These are phyloP conservation scores for Tapera naevia DNA, from an alignment of 2,797 vertebrate genomes.

Conservation along the genomic window DNA sequence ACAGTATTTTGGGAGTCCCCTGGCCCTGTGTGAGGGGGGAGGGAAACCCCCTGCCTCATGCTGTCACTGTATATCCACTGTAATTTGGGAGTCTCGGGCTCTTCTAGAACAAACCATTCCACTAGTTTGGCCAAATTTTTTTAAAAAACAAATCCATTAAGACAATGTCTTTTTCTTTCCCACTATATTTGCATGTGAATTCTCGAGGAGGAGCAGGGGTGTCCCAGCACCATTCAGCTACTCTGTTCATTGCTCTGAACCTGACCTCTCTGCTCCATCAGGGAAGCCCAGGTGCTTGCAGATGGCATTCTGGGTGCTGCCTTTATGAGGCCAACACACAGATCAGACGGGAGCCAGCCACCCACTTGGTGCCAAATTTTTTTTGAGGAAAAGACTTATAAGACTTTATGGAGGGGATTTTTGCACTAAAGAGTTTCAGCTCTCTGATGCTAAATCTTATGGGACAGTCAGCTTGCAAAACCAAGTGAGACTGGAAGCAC, in stretches of 20 bases:
- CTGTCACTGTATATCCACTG: neutral
- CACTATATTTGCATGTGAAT: neutral
- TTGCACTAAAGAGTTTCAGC: slow-evolving; percentile 69
- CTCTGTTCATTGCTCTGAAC: neutral
- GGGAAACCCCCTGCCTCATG: neutral
- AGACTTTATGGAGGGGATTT: slow-evolving; percentile 1
- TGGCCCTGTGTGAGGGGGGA: neutral
- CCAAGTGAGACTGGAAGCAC: neutral
- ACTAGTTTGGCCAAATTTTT: neutral
- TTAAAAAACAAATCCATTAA: neutral
- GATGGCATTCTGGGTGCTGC: slow-evolving; percentile 25
- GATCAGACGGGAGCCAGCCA: slow-evolving; percentile 22
- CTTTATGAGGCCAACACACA: neutral
- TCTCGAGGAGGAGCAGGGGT: neutral
- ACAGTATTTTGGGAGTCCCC: neutral
- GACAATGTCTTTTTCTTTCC: slow-evolving; percentile 17
- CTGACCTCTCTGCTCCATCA: slow-evolving; percentile 27
- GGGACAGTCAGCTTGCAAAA: slow-evolving; percentile 3
- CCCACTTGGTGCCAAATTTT: slow-evolving; percentile 75
- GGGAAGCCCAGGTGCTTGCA: slow-evolving; percentile 38
- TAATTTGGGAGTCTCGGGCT: neutral
- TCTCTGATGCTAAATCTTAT: slow-evolving; percentile 33
- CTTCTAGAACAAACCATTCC: neutral
- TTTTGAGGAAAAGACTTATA: neutral
- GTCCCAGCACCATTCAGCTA: neutral